phyloP scores from a whole-genome alignment of 2,888 invertebrate species.

The Andrena dorsata region DNA sequence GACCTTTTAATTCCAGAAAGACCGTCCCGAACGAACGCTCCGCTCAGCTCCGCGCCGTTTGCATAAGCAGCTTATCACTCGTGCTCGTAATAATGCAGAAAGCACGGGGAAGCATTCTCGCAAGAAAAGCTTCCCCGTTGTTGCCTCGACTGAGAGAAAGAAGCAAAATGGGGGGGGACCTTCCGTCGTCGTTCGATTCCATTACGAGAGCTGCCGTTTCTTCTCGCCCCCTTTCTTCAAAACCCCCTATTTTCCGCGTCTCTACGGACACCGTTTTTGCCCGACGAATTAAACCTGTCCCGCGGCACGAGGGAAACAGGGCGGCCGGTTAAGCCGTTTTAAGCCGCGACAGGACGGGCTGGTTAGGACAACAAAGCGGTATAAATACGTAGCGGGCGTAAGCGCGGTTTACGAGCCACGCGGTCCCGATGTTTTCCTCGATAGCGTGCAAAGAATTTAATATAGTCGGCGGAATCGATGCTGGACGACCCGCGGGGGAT shows the following conservation, averaged over 20 bases:
- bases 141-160: not conserved
- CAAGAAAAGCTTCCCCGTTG: not conserved
- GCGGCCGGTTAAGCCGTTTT: constrained; percentile 37
- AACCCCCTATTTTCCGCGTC: no score
- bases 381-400: constrained; percentile 23
- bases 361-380: constrained; percentile 45
- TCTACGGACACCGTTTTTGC: no score
- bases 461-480: constrained; percentile 19
- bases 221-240: not conserved
- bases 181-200: not conserved
- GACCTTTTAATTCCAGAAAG: constrained; percentile 28
- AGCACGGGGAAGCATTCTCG: not conserved
- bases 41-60: constrained; percentile 3
- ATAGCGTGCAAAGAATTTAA: constrained; percentile 40
- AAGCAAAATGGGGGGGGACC: not conserved
- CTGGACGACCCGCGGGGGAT: not conserved
- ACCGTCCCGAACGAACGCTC: not conserved
- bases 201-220: not conserved
- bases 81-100: constrained; percentile 24
- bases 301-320: constrained; percentile 12
- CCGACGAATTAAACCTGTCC: constrained; percentile 11
- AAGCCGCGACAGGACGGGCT: constrained; percentile 27
- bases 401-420: constrained; percentile 37
- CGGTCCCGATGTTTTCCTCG: constrained; percentile 41
- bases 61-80: constrained; percentile 36